A percentile compares a stretch with the other conserved stretches of the same genome.
These are phyloP conservation scores for Lineus longissimus DNA, from an alignment of 1,140 invertebrate species.

Conservation along the genomic window DNA sequence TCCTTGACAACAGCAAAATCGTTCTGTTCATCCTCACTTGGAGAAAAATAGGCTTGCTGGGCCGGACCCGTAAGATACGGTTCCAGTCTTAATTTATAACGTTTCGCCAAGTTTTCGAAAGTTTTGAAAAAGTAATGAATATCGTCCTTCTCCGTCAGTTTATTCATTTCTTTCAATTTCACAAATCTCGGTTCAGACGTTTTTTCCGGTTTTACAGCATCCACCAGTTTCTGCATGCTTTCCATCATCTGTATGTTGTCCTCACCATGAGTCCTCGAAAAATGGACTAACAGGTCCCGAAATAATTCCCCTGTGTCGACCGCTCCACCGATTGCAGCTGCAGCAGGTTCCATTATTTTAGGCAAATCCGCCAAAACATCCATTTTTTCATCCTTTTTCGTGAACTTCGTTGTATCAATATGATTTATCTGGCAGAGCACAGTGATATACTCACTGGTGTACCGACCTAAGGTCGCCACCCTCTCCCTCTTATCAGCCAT, in stretches of 20 bases:
- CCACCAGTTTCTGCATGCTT: neutral
- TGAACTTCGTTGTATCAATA: no score
- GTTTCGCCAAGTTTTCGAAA: neutral
- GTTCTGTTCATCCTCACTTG: neutral
- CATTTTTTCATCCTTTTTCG: no score
- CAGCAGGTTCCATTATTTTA: no score
- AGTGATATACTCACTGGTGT: no score
- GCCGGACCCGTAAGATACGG: neutral
- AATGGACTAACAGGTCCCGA: neutral
- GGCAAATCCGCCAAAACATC: no score
- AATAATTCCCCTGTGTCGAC: neutral
- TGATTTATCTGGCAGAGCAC: no score
- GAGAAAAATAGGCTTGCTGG: neutral
- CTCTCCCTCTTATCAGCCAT: no score
- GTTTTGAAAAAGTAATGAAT: neutral
- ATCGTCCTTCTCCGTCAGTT: conserved; percentile 1
- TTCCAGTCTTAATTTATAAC: neutral
- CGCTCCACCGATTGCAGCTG: no score
- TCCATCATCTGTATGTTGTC: neutral
- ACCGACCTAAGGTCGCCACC: no score
- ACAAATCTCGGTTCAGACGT: neutral
- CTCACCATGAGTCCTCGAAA: neutral
- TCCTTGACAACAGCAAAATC: neutral
- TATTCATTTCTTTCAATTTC: neutral
- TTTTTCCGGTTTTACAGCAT: neutral